A percentile compares a stretch with the other conserved stretches of the same genome.
These are phyloP conservation scores for Stenopsyche tienmushanensis DNA, from an alignment of 1,140 invertebrate genomes.

Conservation along the genomic window DNA sequence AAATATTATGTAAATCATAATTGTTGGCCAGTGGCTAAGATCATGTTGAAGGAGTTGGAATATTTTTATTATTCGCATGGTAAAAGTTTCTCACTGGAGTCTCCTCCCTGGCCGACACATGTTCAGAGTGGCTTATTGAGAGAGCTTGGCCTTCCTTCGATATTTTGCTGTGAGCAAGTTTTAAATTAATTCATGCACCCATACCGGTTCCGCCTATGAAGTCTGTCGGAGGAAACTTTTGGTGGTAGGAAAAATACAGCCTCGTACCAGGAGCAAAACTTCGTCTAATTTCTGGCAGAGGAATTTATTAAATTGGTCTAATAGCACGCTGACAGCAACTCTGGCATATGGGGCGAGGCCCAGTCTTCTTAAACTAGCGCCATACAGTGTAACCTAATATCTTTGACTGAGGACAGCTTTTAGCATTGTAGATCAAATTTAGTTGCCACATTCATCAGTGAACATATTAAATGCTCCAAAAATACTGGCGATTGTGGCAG, in stretches of 20 bases:
- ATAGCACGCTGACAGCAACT: no score
- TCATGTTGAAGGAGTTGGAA: slow-evolving; percentile 4
- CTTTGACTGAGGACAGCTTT: no score
- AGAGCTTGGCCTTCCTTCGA: not conserved
- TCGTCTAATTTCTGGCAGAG: not conserved
- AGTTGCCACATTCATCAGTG: no score
- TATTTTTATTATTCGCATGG: not conserved
- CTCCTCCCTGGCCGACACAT: not conserved
- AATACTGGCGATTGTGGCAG: no score
- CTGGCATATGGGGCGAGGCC: no score
- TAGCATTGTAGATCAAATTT: no score
- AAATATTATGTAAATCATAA: slow-evolving; percentile 23
- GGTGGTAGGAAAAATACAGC: not conserved
- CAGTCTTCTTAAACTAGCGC: no score
- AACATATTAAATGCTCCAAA: no score
- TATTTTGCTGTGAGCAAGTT: not conserved
- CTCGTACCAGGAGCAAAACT: not conserved
- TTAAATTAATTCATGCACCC: not conserved
- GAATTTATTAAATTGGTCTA: not conserved
- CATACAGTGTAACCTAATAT: no score
- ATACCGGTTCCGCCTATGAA: no score
- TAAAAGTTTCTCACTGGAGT: not conserved
- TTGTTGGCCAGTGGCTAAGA: slow-evolving; percentile 8
- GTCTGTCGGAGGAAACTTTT: no score
- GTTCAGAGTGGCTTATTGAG: not conserved